Evolutionary conservation across 2,888 invertebrate genomes (phyloP).

Genomic region (Halictus quadricinctus): DNA sequence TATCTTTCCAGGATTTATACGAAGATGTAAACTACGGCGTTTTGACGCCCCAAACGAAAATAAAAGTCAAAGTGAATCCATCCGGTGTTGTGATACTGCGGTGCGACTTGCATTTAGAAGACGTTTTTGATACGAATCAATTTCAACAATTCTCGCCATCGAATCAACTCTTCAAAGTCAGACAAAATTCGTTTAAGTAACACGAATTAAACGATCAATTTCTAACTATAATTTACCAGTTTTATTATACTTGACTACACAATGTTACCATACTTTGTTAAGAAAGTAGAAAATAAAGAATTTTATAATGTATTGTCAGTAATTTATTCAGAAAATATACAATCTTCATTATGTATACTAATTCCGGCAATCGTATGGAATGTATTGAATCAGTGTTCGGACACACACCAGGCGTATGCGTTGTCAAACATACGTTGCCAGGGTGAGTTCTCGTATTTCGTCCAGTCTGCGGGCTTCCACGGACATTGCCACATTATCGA

Average conservation of each 20-base stretch:
- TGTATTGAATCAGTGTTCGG: not conserved
- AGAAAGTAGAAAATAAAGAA: constrained; percentile 64
- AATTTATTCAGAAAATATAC: constrained; percentile 23
- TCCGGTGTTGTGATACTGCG: constrained; percentile 94
- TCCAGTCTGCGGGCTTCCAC: constrained; percentile 84
- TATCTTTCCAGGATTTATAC: constrained; percentile 89
- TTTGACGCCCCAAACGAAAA: constrained; percentile 92
- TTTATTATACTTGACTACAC: constrained; percentile 50
- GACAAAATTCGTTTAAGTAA: constrained; percentile 79
- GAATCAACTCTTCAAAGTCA: constrained; percentile 84
- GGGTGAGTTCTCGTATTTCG: constrained; percentile 87
- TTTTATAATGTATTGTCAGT: constrained; percentile 55
- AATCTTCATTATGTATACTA: constrained; percentile 32
- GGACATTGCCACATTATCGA: constrained; percentile 96
- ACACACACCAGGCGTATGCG: constrained; percentile 89
- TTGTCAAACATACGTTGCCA: constrained; percentile 97
- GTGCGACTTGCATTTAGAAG: constrained; percentile 89
- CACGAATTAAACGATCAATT: constrained; percentile 48
- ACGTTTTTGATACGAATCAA: constrained; percentile 72
- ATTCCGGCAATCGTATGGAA: not conserved
- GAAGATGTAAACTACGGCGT: constrained; percentile 95
- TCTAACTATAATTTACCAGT: constrained; percentile 44
- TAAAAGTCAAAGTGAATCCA: constrained; percentile 96
- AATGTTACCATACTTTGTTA: constrained; percentile 63
- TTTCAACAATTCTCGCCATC: constrained; percentile 83